Evolutionary conservation across 2,888 invertebrate genomes (phyloP).

Genomic region (Uropetala carovei): DNA sequence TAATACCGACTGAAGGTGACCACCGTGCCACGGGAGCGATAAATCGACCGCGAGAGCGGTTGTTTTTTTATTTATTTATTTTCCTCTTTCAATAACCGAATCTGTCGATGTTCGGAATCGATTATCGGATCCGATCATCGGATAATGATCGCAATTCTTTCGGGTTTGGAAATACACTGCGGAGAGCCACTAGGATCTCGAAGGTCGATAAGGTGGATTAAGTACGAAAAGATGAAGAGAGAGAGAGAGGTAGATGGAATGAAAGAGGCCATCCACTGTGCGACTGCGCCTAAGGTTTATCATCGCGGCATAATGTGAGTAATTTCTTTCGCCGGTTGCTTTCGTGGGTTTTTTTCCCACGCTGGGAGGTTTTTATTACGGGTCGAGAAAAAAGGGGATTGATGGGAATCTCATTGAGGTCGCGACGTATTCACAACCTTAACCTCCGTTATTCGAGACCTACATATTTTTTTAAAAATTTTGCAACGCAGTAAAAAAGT

Average conservation of each 20-base stretch:
- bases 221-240: neutral
- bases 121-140: slow-evolving; percentile 26
- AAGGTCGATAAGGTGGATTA: slow-evolving; percentile 9
- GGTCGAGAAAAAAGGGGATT: too few relatives aligned
- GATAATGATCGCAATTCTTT: slow-evolving; percentile 18
- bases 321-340: neutral
- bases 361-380: neutral
- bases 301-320: neutral
- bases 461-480: neutral
- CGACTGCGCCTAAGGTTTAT: neutral
- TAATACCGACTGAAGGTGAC: neutral
- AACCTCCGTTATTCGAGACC: neutral
- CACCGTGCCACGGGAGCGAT: slow-evolving; percentile 14
- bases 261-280: neutral
- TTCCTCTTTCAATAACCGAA: neutral
- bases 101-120: neutral
- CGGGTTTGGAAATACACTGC: neutral
- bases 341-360: neutral
- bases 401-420: slow-evolving; percentile 4
- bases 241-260: too few relatives aligned
- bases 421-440: neutral
- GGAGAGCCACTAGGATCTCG: neutral
- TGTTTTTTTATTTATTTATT: too few relatives aligned
- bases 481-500: too few relatives aligned
- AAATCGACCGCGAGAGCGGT: neutral